These are phyloP conservation scores for Whitmania pigra DNA, from an alignment of 1,140 invertebrate genomes.

Conservation along the genomic window DNA sequence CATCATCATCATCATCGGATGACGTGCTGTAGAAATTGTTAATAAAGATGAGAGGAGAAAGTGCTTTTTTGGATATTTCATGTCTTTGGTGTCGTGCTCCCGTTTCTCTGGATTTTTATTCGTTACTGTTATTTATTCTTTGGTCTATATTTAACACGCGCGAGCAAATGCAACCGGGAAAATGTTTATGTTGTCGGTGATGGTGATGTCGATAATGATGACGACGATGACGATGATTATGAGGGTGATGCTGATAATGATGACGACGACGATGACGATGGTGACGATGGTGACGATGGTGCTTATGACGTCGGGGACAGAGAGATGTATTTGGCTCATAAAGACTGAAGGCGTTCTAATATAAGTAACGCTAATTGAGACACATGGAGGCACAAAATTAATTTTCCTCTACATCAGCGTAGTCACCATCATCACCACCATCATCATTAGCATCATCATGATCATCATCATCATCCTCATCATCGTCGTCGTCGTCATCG, in stretches of 20 bases:
- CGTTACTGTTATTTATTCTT: too few relatives aligned
- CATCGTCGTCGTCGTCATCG: slow-evolving; percentile 12
- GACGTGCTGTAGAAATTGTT: too few relatives aligned
- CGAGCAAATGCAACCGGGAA: too few relatives aligned
- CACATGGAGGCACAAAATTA: background rate
- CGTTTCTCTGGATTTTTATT: too few relatives aligned
- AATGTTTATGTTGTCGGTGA: background rate
- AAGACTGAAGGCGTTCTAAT: background rate
- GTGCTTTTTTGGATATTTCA: too few relatives aligned
- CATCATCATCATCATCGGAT: too few relatives aligned
- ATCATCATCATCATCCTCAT: background rate
- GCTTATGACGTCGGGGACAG: slow-evolving; percentile 17
- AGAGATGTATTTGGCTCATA: slow-evolving; percentile 10
- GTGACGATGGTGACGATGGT: slow-evolving; percentile 6
- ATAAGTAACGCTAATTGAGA: too few relatives aligned
- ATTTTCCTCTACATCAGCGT: background rate
- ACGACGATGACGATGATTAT: slow-evolving; percentile 25
- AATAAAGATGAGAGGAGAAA: too few relatives aligned
- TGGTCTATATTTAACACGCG: too few relatives aligned
- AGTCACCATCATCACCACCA: background rate
- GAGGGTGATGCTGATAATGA: slow-evolving; percentile 23
- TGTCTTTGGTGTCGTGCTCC: too few relatives aligned
- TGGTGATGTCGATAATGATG: slow-evolving; percentile 17
- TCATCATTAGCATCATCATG: background rate
- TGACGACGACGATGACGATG: slow-evolving; percentile 19